Evolutionary conservation across 2,888 invertebrate genomes (phyloP).

Genomic region (Dastarcus helophoroides): DNA sequence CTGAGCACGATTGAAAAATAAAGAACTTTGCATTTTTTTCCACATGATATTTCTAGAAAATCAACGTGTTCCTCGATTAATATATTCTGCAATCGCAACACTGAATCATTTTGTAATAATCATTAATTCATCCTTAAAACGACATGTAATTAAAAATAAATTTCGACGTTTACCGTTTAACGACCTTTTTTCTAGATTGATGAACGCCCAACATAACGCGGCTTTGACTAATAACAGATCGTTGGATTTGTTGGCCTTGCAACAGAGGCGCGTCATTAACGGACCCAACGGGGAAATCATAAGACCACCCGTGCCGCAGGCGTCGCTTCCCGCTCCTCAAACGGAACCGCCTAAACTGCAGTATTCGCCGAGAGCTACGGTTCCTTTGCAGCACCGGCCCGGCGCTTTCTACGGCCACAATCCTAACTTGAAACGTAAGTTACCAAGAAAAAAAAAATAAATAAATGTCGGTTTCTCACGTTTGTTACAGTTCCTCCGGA

Average conservation of each 20-base stretch:
- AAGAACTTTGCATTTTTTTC: too few species aligned
- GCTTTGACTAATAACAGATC: constrained; percentile 39
- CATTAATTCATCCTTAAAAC: too few species aligned
- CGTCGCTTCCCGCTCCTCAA: constrained; percentile 36
- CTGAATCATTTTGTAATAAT: too few species aligned
- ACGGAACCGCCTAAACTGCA: constrained; percentile 38
- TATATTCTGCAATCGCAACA: too few species aligned
- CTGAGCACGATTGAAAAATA: too few species aligned
- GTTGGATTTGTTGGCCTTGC: constrained; percentile 45
- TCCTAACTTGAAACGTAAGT: constrained; percentile 62
- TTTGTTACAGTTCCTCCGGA: constrained; percentile 61
- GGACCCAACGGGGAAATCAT: constrained; percentile 35
- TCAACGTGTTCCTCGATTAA: too few species aligned
- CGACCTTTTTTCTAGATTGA: constrained; percentile 48
- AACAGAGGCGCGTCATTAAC: constrained; percentile 37
- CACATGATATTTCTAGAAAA: too few species aligned
- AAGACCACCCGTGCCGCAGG: constrained; percentile 38
- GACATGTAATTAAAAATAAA: too few species aligned
- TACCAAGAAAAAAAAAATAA: constrained; percentile 1
- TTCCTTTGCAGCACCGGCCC: constrained; percentile 43
- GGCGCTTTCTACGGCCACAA: constrained; percentile 87
- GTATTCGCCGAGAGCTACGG: constrained; percentile 29
- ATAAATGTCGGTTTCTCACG: constrained; percentile 1
- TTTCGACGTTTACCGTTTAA: too few species aligned
- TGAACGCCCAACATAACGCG: constrained; percentile 74